A percentile compares a stretch with the other conserved stretches of the same genome.
Evolutionary conservation across 2,113 vertebrate species (phyloP).

Genomic region (Aleadryas rufinucha): DNA sequence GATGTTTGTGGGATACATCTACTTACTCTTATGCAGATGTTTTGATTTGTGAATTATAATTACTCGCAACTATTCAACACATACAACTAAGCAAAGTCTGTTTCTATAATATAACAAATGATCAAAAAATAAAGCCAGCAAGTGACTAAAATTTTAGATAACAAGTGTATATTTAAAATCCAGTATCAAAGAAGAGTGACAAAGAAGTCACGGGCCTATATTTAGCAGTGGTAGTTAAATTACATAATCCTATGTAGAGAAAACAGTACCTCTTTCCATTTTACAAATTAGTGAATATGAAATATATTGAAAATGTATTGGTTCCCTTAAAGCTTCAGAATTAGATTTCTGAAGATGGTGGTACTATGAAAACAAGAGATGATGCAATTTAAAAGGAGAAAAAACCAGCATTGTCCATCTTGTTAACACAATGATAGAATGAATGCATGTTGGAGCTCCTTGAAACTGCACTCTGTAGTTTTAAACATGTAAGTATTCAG

Average conservation of each 20-base stretch:
- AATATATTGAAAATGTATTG: neutral
- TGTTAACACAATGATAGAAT: neutral
- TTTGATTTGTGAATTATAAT: constrained; percentile 43
- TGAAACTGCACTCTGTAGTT: neutral
- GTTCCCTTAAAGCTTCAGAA: neutral
- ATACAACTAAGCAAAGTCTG: neutral
- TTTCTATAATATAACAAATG: neutral
- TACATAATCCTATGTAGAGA: neutral
- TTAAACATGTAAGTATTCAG: neutral
- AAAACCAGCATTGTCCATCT: neutral
- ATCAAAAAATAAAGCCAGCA: neutral
- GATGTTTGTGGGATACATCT: neutral
- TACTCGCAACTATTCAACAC: constrained; percentile 10
- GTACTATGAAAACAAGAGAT: neutral
- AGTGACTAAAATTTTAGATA: neutral
- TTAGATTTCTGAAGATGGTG: neutral
- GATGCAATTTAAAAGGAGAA: neutral
- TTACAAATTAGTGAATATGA: constrained; percentile 1
- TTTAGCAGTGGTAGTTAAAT: neutral
- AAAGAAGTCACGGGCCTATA: neutral
- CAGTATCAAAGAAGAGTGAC: neutral
- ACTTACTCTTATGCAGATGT: neutral
- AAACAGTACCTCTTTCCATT: neutral
- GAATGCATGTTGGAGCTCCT: neutral
- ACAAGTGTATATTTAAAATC: neutral